phyloP scores from a whole-genome alignment of 2,888 invertebrate species.

The Ceramica pisi region DNA sequence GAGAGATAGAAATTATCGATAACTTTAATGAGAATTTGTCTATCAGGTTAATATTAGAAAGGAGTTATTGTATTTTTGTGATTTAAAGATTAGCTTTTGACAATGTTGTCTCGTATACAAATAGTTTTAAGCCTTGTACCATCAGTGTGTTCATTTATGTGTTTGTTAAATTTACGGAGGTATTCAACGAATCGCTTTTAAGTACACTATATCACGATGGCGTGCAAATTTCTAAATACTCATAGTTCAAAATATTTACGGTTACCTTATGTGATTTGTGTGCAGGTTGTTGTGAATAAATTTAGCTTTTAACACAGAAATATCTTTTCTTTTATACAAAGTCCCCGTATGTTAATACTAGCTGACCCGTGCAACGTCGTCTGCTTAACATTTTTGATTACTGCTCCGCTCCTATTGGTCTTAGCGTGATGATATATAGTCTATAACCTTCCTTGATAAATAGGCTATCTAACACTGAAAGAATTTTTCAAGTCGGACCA shows the following conservation, averaged over 20 bases:
- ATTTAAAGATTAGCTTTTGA: constrained; percentile 50
- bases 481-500: no score
- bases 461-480: no score
- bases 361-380: no score
- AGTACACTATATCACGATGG: constrained; percentile 23
- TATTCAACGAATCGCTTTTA: constrained; percentile 62
- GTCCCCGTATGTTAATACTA: no score
- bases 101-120: constrained; percentile 50
- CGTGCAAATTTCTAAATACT: constrained; percentile 50
- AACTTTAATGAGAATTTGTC: constrained; percentile 15
- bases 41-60: constrained; percentile 27
- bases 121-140: constrained; percentile 63
- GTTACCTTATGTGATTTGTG: constrained; percentile 58
- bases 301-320: constrained; percentile 49
- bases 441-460: no score
- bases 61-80: constrained; percentile 36
- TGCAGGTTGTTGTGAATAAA: constrained; percentile 63
- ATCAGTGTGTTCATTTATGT: constrained; percentile 63
- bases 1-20: constrained; percentile 20
- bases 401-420: no score
- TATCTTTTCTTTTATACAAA: background rate
- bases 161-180: constrained; percentile 51
- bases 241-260: constrained; percentile 57
- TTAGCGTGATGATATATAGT: no score
- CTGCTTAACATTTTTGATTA: no score